Base-by-base conservation (phyloP, 2,797 vertebrate genomes). In the Scleropages formosus region DNA sequence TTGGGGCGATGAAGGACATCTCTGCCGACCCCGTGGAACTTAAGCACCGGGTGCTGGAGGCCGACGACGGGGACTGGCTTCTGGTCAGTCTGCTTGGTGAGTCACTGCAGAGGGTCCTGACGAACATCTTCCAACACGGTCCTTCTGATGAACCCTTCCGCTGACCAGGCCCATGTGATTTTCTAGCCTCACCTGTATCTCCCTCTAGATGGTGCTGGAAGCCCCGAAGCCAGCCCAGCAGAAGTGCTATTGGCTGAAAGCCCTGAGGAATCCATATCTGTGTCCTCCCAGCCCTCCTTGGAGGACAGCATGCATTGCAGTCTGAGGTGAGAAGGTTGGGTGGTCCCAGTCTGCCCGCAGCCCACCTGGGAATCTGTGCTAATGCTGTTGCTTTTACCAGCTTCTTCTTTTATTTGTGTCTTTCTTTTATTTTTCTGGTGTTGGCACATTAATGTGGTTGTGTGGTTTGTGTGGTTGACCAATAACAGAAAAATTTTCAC, bases 41-140 rank as follows among this genome's bases (percentile, higher is more conserved):
- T 12, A 90, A 85, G 78, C 84, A 91, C 80, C 90, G 90, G 73
- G 88, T 93, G 0, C 86, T 94, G 0, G 88, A 88, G 71, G 88
- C 93, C 76, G 96, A 95, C 31, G 91, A 93, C 72, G 96, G 97
- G 78, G 96, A 90, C 0, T 98, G 97, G 96, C 93, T 95, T 16
- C 93, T 98, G 73, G 93, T 98, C 80, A 93, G 88, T 80, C 90
- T 96, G 80, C 90, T 91, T 87, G 96, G 96, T 97, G 78, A 89
- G 94, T 73, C n/a, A n/a, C 44, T 22, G 16, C 20, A 49, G 46
- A 6, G 46, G 18, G 44, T 39, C 39, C 31, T 2, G 39, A 2
- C 39, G 2, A 39, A 6, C 2, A 39, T 39, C 39, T 39, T 18
- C 13, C 8, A n/a, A 39, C 12, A 16, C 27, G 51, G 26, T 56